These are phyloP conservation scores for Arvicanthis niloticus DNA, from an alignment of 2,113 vertebrate genomes.

Conservation along the genomic window DNA sequence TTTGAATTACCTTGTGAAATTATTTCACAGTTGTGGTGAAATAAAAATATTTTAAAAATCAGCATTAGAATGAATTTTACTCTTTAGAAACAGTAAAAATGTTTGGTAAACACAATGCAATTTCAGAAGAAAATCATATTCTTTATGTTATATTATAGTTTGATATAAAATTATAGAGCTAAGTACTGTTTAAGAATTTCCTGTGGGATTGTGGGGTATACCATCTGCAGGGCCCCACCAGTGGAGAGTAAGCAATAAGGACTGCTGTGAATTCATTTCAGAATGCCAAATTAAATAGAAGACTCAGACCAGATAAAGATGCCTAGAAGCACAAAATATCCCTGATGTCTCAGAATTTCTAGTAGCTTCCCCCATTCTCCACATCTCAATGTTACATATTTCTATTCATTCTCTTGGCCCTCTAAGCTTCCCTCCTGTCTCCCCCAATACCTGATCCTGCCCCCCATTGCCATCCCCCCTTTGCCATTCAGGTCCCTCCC, in stretches of 20 bases:
- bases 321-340: neutral
- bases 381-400: too few relatives aligned
- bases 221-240: neutral
- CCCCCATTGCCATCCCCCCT: too few relatives aligned
- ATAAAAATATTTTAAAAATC: slow-evolving; percentile 7
- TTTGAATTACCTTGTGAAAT: neutral
- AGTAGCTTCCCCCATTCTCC: too few relatives aligned
- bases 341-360: too few relatives aligned
- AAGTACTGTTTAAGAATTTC: neutral
- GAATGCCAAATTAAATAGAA: neutral
- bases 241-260: neutral
- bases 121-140: neutral
- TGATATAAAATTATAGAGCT: neutral
- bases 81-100: neutral
- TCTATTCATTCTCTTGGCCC: too few relatives aligned
- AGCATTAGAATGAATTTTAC: neutral
- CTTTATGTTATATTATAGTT: neutral
- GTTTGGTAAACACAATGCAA: neutral
- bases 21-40: neutral
- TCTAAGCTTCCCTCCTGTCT: too few relatives aligned
- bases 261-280: neutral
- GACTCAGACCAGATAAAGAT: neutral
- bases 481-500: too few relatives aligned
- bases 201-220: neutral
- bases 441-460: too few relatives aligned